Conservation (phyloP, 2,888 invertebrate genomes). For the Ramazzottius varieornatus region DNA sequence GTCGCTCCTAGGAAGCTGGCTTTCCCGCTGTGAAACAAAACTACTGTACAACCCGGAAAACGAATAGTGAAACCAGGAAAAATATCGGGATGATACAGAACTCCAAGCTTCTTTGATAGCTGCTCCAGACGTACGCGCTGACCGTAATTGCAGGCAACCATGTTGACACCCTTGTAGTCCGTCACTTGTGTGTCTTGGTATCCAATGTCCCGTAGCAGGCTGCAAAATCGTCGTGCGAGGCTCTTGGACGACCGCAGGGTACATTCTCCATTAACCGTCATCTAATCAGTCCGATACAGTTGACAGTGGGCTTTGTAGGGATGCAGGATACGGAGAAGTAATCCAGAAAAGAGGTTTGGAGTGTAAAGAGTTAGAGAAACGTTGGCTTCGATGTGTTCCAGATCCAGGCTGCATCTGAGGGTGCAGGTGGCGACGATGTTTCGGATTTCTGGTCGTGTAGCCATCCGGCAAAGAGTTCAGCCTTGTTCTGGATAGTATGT, state of each 20-base stretch:
- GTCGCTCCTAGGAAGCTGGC: not conserved
- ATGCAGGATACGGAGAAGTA: not conserved
- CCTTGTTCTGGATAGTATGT: not conserved
- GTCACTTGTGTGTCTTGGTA: too few species aligned
- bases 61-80: too few species aligned
- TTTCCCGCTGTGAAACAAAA: not conserved
- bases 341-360: not conserved
- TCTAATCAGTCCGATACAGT: not conserved
- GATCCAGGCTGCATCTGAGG: not conserved
- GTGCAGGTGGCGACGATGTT: not conserved
- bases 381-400: not conserved
- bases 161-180: not conserved
- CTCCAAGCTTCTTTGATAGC: not conserved
- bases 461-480: not conserved
- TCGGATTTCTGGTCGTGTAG: not conserved
- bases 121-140: not conserved
- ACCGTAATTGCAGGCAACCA: not conserved
- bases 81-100: not conserved
- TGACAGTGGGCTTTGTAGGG: not conserved
- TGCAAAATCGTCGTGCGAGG: too few species aligned
- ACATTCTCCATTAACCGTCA: not conserved
- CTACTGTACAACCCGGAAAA: too few species aligned
- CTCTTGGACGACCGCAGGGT: too few species aligned
- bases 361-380: not conserved
- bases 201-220: too few species aligned